Base-by-base conservation (phyloP, 2,113 vertebrate genomes). In the Petromus typicus region DNA sequence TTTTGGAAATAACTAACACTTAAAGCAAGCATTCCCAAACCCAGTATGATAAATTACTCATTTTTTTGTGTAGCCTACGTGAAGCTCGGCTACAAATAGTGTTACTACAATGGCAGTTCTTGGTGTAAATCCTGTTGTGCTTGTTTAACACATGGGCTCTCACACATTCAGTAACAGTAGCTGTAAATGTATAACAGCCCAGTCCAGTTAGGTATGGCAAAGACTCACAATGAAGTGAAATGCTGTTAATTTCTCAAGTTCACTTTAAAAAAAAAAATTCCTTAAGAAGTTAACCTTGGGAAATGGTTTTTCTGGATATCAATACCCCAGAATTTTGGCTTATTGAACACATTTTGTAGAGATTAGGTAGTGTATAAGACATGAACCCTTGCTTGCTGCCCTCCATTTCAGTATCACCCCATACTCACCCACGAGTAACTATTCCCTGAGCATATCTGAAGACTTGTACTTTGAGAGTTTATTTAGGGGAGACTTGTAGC, bases 1-100 rank as follows among this genome's bases (percentile, higher is more conserved):
- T 98, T 98, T 99, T 98, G 97, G 98, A 98, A 98, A 99, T 95
- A 98, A 97, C 98, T 97, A 98, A 98, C 98, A 98, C 98, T 98
- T 90, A 97, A 98, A 98, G 98, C 98, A 98, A 98, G 98, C 98
- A 98, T 98, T 98, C 96, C 88, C 93, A 98, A 98, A 95, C 97
- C 97, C 97, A 86, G 94, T 97, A 96, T 98, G 98, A 98, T 97
- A 98, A 98, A 98, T 98, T 97, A 98, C 83, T 94, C 97, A 98
- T n/a, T 96, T 98, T 83, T 97, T 96, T 98, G 97, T 98, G 98
- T 98, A 97, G n/a, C 25, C 48, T 48, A 17, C 95, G 97, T 96
- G 98, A 98, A 98, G 97, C 98, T 98, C 98, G 97, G 97, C 97
- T 98, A 97, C 98, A 96, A 96, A 97, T 97, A 98, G 98, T 98